Conservation (phyloP, 2,113 vertebrate species). For the Malurus melanocephalus region DNA sequence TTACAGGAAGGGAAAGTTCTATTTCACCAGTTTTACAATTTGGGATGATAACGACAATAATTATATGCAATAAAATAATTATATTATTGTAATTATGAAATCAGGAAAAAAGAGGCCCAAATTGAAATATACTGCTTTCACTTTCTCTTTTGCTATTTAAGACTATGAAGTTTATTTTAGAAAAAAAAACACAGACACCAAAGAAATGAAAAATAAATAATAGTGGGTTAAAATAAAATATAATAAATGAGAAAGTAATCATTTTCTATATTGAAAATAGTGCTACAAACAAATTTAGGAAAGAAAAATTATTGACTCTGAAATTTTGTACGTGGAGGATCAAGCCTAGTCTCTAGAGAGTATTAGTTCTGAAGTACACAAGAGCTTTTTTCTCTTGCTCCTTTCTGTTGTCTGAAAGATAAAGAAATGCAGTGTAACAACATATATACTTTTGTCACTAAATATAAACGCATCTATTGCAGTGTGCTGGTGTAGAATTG, state of each 20-base stretch:
- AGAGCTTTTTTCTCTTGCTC: neutral
- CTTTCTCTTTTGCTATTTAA: neutral
- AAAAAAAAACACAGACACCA: neutral
- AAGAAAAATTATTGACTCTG: neutral
- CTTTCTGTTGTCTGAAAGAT: neutral
- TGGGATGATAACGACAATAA: neutral
- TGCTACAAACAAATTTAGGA: neutral
- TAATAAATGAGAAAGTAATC: neutral
- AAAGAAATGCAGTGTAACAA: neutral
- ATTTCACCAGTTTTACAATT: neutral
- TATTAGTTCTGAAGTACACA: neutral
- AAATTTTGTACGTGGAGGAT: neutral
- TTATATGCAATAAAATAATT: neutral
- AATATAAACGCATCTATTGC: neutral
- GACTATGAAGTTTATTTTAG: neutral
- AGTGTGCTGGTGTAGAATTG: neutral
- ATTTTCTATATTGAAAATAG: neutral
- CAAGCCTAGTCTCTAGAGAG: neutral
- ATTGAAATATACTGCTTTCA: neutral
- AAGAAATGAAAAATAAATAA: neutral
- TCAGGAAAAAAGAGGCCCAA: neutral
- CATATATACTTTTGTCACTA: neutral
- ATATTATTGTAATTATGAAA: neutral
- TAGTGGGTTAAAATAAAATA: neutral
- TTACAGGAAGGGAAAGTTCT: neutral